Evolutionary conservation across 2,797 vertebrate genomes (phyloP), one percentile per base, ranked within the genome.

Genomic region (Hozukius guyotensis): DNA sequence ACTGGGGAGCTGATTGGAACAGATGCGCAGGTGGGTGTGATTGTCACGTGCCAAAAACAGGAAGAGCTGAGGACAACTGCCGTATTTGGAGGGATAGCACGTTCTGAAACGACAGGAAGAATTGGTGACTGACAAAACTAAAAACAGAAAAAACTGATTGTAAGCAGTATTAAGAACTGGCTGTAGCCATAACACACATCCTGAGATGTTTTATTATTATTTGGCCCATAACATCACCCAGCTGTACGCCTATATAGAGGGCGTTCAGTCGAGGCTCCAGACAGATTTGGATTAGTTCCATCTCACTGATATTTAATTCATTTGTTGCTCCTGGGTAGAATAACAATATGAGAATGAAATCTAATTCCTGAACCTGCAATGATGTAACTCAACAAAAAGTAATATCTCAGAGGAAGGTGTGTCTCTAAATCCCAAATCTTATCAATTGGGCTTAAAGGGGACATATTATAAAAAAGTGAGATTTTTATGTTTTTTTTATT

Each of bases 211-310:
- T 27, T 31, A 42, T 16, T 27, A 42, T n/a, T 62, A 42, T 67
- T 60, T 36, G 52, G 13, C 24, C 4, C 42, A 67, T 31, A 72
- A 32, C 70, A 65, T 42, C 31, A 67, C 13, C 27, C 24, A 55
- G 72, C 49, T 64, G 42, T n/a, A 22, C 9, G 4, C 49, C 49
- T 53, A 13, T 27, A n/a, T 24, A 32, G 66, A 72, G 59, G 38
- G 16, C 46, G 24, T 55, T 82, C 60, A 38, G 56, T 32, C 8
- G 55, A n/a, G 25, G 46, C 66, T 77, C 60, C 25, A 27, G 20
- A 14, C 52, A 77, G 38, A 78, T 77, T 77, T 72, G 18, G 65
- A 80, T 84, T 83, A 56, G 72, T 86, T 87, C 65, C 59, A 69
- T 68, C 49, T 59, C 36, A 36, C 31, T 77, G 67, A 61, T 87